These are phyloP conservation scores for Machimus atricapillus DNA, from an alignment of 2,888 invertebrate species.

Conservation along the genomic window DNA sequence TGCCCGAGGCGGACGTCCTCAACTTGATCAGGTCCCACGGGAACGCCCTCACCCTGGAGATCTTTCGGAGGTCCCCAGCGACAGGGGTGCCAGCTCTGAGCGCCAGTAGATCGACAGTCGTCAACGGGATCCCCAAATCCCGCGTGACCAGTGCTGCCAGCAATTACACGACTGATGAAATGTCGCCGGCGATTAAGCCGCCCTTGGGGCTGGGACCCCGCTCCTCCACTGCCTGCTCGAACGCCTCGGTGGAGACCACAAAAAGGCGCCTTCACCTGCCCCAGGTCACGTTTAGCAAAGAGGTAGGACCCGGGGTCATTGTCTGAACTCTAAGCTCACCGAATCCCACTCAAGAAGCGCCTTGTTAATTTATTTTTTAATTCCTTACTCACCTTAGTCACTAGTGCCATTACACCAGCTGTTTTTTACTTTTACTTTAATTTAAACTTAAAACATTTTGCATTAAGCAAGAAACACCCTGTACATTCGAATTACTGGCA, in stretches of 20 bases:
- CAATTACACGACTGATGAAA: conserved; percentile 50
- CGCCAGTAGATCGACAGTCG: conserved; percentile 50
- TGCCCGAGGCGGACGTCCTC: conserved; percentile 75
- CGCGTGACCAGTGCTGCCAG: conserved; percentile 50
- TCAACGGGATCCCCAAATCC: conserved; percentile 51
- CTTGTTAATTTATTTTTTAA: conserved; percentile 10
- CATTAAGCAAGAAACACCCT: background rate
- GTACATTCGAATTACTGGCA: conserved; percentile 25
- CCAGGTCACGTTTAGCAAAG: conserved; percentile 86
- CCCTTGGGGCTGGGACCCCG: conserved; percentile 61
- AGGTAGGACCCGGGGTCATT: conserved; percentile 90
- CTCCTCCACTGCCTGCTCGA: conserved; percentile 76
- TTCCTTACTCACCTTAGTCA: background rate
- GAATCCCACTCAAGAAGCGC: background rate
- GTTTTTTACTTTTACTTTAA: background rate
- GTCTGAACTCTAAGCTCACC: conserved; percentile 65
- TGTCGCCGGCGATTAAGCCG: conserved; percentile 52
- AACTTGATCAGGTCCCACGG: conserved; percentile 74
- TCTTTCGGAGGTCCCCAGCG: conserved; percentile 66
- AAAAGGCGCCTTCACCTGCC: conserved; percentile 75
- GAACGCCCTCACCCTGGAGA: conserved; percentile 73
- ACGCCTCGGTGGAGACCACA: conserved; percentile 69
- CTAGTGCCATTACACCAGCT: background rate
- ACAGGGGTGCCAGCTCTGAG: conserved; percentile 26
- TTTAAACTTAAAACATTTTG: background rate